Percentiles rank a stretch among this genome's conserved stretches.
Evolutionary conservation across 2,113 vertebrate species (phyloP).

Genomic region (Rhinoderma darwinii): DNA sequence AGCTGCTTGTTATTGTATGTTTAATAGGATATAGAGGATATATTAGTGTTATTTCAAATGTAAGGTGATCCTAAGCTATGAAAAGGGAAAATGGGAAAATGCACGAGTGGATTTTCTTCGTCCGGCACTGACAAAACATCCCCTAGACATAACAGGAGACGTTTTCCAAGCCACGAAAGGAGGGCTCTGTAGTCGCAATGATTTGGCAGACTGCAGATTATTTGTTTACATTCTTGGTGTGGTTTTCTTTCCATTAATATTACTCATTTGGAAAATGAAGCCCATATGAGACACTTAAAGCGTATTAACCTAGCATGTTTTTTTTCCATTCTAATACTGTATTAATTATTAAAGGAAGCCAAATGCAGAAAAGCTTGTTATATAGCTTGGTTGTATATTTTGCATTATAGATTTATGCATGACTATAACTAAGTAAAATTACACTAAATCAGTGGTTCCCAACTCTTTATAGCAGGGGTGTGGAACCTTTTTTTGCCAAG

Average conservation of each 20-base stretch:
- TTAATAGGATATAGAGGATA: slow-evolving; percentile 1
- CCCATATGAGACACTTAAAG: background rate
- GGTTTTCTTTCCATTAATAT: slow-evolving; percentile 28
- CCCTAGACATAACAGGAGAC: slow-evolving; percentile 38
- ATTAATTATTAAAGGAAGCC: slow-evolving; percentile 15
- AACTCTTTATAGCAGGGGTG: too few relatives aligned
- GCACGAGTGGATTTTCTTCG: slow-evolving; percentile 25
- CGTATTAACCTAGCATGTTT: background rate
- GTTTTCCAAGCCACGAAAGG: slow-evolving; percentile 23
- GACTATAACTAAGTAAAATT: background rate
- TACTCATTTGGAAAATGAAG: slow-evolving; percentile 31
- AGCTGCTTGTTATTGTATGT: background rate
- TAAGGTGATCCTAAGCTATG: slow-evolving; percentile 5
- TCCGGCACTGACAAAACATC: slow-evolving; percentile 32
- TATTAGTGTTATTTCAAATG: slow-evolving; percentile 22
- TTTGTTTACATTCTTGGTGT: slow-evolving; percentile 30
- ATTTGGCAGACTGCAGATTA: slow-evolving; percentile 16
- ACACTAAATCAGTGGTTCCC: background rate
- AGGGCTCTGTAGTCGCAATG: slow-evolving; percentile 14
- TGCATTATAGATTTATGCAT: background rate
- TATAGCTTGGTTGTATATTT: background rate
- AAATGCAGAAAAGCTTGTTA: background rate
- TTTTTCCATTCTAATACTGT: background rate
- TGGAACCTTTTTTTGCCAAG: too few relatives aligned
- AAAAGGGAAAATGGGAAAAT: background rate